Conservation (phyloP, 2,797 vertebrate genomes). For the Leptoclinus maculatus region DNA sequence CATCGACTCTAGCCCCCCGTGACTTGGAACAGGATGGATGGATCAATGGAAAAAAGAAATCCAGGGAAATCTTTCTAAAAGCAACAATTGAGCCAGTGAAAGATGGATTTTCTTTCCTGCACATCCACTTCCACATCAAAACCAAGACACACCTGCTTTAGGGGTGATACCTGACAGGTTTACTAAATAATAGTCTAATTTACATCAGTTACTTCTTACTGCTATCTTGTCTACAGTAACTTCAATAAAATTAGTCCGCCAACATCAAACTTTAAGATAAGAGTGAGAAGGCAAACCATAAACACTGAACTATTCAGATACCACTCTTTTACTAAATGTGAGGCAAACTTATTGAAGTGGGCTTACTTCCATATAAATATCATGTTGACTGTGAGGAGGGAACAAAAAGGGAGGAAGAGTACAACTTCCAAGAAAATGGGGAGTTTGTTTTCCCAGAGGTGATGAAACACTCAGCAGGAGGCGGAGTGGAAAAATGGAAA, state of each 20-base stretch:
- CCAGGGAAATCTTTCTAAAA: background rate
- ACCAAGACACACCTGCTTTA: background rate
- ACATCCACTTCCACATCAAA: background rate
- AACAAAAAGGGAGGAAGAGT: slow-evolving; percentile 13
- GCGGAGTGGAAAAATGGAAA: slow-evolving; percentile 71
- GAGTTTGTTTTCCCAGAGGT: slow-evolving; percentile 50
- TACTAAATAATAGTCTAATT: background rate
- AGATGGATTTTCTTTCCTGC: background rate
- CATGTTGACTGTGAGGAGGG: background rate
- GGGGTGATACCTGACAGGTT: background rate
- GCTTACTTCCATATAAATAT: slow-evolving; percentile 1
- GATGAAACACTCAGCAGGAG: slow-evolving; percentile 58
- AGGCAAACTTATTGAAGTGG: slow-evolving; percentile 8
- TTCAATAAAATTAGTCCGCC: background rate
- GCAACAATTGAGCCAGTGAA: background rate
- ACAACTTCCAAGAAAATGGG: slow-evolving; percentile 22
- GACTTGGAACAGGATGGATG: background rate
- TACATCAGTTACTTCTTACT: background rate
- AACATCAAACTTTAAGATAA: background rate
- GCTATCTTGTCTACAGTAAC: background rate
- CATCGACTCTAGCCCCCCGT: background rate
- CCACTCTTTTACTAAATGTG: background rate
- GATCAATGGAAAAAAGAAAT: background rate
- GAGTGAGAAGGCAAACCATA: background rate
- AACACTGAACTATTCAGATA: background rate